phyloP scores from a whole-genome alignment of 1,140 invertebrate species.

The Drosophila murphyi region DNA sequence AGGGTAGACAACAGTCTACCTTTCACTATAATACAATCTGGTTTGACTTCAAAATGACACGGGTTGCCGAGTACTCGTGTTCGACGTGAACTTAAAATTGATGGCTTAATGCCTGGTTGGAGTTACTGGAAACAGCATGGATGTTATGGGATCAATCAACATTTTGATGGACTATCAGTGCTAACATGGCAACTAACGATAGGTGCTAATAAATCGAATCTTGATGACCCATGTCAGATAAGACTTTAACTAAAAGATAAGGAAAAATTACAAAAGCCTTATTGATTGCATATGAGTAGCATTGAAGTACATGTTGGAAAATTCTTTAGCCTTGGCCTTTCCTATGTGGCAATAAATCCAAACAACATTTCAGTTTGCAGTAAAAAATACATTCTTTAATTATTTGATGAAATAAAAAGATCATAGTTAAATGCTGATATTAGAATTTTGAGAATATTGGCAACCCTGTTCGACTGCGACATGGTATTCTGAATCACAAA shows the following conservation, averaged over 20 bases:
- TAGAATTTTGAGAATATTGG: conserved; percentile 37
- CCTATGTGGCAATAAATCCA: not conserved
- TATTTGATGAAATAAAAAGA: not conserved
- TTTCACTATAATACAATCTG: not conserved
- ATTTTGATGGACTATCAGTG: conserved; percentile 47
- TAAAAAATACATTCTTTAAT: not conserved
- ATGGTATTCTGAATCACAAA: conserved; percentile 60
- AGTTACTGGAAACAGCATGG: not conserved
- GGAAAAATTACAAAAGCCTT: not conserved
- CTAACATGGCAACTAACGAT: conserved; percentile 18
- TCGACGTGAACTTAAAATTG: conserved; percentile 37
- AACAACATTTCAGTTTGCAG: too few species aligned
- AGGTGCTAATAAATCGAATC: conserved; percentile 17
- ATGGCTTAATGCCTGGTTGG: conserved; percentile 33
- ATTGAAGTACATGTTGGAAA: not conserved
- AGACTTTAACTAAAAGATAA: conserved; percentile 21
- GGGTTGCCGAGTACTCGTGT: conserved; percentile 62
- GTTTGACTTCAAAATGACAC: conserved; percentile 42
- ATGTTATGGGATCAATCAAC: conserved; percentile 64
- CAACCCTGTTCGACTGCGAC: conserved; percentile 48
- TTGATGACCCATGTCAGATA: conserved; percentile 37
- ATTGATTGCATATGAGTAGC: not conserved
- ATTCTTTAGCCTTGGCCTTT: not conserved
- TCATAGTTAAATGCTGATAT: not conserved
- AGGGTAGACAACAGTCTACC: conserved; percentile 18